Percentiles rank a stretch among this genome's conserved stretches.
Conservation (phyloP, 2,888 invertebrate genomes). For the Napeogenes inachia region DNA sequence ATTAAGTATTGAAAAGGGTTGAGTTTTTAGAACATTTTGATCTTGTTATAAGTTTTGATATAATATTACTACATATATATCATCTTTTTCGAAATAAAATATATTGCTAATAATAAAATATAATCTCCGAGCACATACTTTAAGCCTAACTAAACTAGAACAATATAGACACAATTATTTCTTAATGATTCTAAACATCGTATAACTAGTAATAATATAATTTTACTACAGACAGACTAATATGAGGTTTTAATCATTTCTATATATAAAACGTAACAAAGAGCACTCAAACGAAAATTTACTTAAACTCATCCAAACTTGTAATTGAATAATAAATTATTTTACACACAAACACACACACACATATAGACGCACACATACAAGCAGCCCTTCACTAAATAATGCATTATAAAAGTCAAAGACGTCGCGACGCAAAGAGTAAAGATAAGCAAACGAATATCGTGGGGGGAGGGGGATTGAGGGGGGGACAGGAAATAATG, state of each 20-base stretch:
- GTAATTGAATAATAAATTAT: constrained; percentile 8
- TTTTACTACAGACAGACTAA: too few relatives aligned
- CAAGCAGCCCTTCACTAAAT: constrained; percentile 38
- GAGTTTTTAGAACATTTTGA: constrained; percentile 52
- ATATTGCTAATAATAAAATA: too few relatives aligned
- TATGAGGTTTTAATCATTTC: too few relatives aligned
- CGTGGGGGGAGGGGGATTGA: constrained; percentile 27
- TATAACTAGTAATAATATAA: too few relatives aligned
- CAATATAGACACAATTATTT: too few relatives aligned
- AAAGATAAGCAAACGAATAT: constrained; percentile 65
- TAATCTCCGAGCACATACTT: too few relatives aligned
- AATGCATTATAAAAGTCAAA: constrained; percentile 59
- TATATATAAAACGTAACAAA: background rate
- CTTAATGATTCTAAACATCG: too few relatives aligned
- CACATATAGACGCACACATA: constrained; percentile 3
- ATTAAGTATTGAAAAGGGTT: constrained; percentile 71
- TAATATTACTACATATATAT: too few relatives aligned
- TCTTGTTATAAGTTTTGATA: constrained; percentile 20
- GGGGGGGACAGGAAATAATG: constrained; percentile 9
- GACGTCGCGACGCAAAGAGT: constrained; percentile 45
- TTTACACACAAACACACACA: background rate
- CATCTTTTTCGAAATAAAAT: too few relatives aligned
- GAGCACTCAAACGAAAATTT: constrained; percentile 1
- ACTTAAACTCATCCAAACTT: constrained; percentile 6
- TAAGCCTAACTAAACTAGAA: too few relatives aligned